A percentile compares a stretch with the other conserved stretches of the same genome.
phyloP scores from a whole-genome alignment of 2,888 invertebrate species.

The Nasonovia ribisnigri region DNA sequence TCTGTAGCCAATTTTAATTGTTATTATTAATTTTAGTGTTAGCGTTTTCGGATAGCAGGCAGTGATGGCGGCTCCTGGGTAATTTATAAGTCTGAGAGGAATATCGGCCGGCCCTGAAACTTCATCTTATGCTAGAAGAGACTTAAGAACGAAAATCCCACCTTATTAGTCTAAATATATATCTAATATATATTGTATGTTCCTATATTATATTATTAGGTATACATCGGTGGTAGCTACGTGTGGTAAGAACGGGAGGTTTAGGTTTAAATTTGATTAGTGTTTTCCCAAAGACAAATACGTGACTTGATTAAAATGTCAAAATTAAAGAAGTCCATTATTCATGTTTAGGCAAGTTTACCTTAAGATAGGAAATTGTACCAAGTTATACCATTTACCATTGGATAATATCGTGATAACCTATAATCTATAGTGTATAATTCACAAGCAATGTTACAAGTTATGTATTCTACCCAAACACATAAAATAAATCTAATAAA shows the following conservation, averaged over 20 bases:
- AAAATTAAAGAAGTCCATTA: slow-evolving; percentile 64
- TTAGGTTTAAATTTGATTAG: slow-evolving; percentile 55
- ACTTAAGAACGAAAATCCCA: slow-evolving; percentile 62
- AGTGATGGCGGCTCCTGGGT: not conserved
- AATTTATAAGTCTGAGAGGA: slow-evolving; percentile 18
- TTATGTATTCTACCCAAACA: slow-evolving; percentile 24
- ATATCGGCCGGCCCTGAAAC: slow-evolving; percentile 21
- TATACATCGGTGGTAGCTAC: not conserved
- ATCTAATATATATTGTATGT: too few relatives aligned
- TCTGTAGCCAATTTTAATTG: slow-evolving; percentile 55
- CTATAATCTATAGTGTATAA: not conserved
- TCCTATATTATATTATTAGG: not conserved
- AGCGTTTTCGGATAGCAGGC: slow-evolving; percentile 38
- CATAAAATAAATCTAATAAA: slow-evolving; percentile 56
- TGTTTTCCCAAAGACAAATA: slow-evolving; percentile 64
- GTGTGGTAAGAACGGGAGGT: slow-evolving; percentile 34
- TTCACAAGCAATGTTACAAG: slow-evolving; percentile 24
- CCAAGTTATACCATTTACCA: slow-evolving; percentile 49
- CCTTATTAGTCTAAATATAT: slow-evolving; percentile 19
- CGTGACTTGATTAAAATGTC: slow-evolving; percentile 64
- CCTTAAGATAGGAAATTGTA: slow-evolving; percentile 43
- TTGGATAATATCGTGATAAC: not conserved
- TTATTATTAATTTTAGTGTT: slow-evolving; percentile 63
- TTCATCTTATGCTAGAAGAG: slow-evolving; percentile 47
- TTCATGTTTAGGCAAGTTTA: slow-evolving; percentile 36